Base-by-base conservation (phyloP, 1,140 invertebrate species). In the Littorina saxatilis region DNA sequence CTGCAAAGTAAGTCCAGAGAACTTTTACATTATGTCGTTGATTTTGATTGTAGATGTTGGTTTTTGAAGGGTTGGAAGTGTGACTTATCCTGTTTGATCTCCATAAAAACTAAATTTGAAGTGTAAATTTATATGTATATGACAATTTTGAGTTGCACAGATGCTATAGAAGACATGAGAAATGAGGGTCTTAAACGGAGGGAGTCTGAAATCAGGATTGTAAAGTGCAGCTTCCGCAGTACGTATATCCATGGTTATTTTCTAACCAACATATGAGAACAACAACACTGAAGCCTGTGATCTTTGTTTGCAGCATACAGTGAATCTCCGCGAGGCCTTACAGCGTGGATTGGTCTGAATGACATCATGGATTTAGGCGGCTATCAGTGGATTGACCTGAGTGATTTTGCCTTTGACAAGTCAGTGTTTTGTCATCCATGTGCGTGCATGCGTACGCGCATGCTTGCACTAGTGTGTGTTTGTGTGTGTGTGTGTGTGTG, bases 331-430 rank as follows among this genome's bases (percentile, higher is more conserved):
- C n/a, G n/a, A n/a, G 23, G 37, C 32, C 15, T 20, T 7, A 50
- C 70, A 29, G 39, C 70, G 4, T 73, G 70, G 70, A 50, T 73
- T 20, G 70, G 70, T 27, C 43, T 73, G 70, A 73, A 27, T 27
- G 70, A 73, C 43, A 73, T 73, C 29, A 43, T 52, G 4, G 15
- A 73, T 3, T 7, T 29, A 15, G 70, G 70, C 1, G 13, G 32
- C 4, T 73, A 73, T n/a, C 3, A 27, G 27, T 73, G 70, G 70
- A 73, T 73, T 73, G 70, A 73, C 29, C n/a, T 23, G 2, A 32
- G 27, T 20, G 5, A 47, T 2, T 27, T 43, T 29, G 7, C 5
- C 39, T 29, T 73, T n/a, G 39, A 50, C 70, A 73, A 39, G 70
- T 73, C 23, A 72, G 68, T 40, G 11, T 23, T 4, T 72, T 72